Evolutionary conservation across 2,888 invertebrate species (phyloP), one percentile per base, ranked within the genome.

Genomic region (Eulithis prunata): DNA sequence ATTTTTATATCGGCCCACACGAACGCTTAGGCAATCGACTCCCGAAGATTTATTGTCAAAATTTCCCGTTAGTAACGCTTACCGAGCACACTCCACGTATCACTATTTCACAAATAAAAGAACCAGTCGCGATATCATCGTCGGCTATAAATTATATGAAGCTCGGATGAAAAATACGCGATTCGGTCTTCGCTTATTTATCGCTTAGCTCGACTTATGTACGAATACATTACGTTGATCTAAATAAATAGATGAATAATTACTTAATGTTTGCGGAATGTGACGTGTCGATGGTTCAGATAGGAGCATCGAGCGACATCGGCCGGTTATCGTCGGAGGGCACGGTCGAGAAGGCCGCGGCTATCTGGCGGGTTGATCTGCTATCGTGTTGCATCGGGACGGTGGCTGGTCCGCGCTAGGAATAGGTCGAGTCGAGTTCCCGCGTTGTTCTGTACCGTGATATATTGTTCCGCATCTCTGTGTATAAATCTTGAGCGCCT

Each of bases 91-190:
- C 90, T 90, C 89, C 87, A 85, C 90, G 90, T 90, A 91, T 92
- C 91, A 91, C 92, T 92, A 91, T 91, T 91, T 88, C 88, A 91
- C 90, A 91, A 92, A 93, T 92, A 92, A 92, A 91, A 92, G 91
- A 92, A 92, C 93, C 90, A 87, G 91, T 91, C 87, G 85, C 88
- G 92, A 92, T 92, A 92, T 88, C 90, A 91, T 91, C 92, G 89
- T 87, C 87, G 87, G 85, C 90, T 85, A 91, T 92, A 92, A 91
- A 91, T 92, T 91, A 90, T 90, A 86, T 88, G 86, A 87, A 82
- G 86, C 87, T 87, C 85, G 86, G 84, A 89, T 91, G 93, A 92
- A 91, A 91, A 92, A 92, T 92, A 87, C 89, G 87, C 85, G 86
- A 87, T 88, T 89, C 84, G 85, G 83, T 86, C 87, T 87, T 86